Base-by-base conservation (phyloP, 2,888 invertebrate genomes). In the Xestia c-nigrum region DNA sequence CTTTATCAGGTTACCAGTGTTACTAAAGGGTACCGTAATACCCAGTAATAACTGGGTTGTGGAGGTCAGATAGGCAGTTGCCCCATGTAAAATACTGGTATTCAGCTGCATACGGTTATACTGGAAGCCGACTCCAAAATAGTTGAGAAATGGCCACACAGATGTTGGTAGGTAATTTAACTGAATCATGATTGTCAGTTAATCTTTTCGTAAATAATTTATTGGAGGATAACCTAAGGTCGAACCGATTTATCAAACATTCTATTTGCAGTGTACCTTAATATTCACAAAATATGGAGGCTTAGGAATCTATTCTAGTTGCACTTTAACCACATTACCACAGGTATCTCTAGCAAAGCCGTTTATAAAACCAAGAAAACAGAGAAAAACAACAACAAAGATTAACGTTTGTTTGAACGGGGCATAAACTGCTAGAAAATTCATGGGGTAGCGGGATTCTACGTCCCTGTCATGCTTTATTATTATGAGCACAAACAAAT, bases 361-460 rank as follows among this genome's bases (percentile, higher is more conserved):
- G n/a, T 59, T 47, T 38, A 50, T 31, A 65, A 55, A n/a, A 47
- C 16, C 12, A n/a, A 46, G 14, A 63, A 47, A 55, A 57, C 12
- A 16, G 16, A 46, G 16, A 55, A 55, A 63, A 77, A 71, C 38
- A 70, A 19, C 38, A 63, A 47, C 71, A 40, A 63, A 52, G 31
- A 19, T 0, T 21, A 76, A 50, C 24, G 9, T 65, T 57, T 21
- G 3, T 16, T 52, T 40, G 65, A 80, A 52, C 50, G 19, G 9
- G 7, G 59, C 24, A 24, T n/a, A 59, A 74, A 47, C 65, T 72
- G 59, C 55, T 72, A 72, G 24, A 65, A 61, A 78, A 81, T 78
- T 81, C 65, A 83, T 78, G 38, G 47, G 67, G 65, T 31, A 38
- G 46, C 24, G 50, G 6, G 40, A 61, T 38, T 40, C 21, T 59